These are phyloP conservation scores for Epinephelus moara DNA, from an alignment of 2,113 vertebrate genomes.

Conservation along the genomic window DNA sequence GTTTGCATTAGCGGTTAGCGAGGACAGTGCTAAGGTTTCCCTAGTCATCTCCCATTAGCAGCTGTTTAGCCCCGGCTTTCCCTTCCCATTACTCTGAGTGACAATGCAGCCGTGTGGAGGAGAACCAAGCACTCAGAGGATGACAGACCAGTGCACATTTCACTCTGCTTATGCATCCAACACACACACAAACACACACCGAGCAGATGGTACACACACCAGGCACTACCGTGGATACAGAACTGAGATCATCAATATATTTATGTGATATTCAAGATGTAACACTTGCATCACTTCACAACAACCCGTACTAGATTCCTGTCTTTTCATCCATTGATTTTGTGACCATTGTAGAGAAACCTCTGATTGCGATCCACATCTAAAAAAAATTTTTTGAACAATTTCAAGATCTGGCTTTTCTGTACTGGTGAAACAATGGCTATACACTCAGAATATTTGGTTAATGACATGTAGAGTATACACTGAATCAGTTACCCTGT, in stretches of 20 bases:
- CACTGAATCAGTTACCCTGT: background rate
- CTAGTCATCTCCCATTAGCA: slow-evolving; percentile 75
- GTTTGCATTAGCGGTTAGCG: slow-evolving; percentile 61
- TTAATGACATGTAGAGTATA: background rate
- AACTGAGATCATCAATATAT: background rate
- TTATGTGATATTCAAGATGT: background rate
- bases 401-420: background rate
- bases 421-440: background rate
- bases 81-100: slow-evolving; percentile 75
- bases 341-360: background rate
- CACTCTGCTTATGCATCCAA: slow-evolving; percentile 28
- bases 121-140: slow-evolving; percentile 47
- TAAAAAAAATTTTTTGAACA: background rate
- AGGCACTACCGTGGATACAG: background rate
- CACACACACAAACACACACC: slow-evolving; percentile 22
- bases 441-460: background rate
- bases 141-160: slow-evolving; percentile 44
- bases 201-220: slow-evolving; percentile 9
- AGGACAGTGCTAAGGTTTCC: slow-evolving; percentile 71
- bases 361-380: background rate
- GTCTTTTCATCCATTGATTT: background rate
- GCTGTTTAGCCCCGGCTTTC: slow-evolving; percentile 72
- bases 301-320: background rate
- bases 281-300: slow-evolving; percentile 1
- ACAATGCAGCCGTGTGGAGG: slow-evolving; percentile 57